Evolutionary conservation across 2,113 vertebrate genomes (phyloP).

Genomic region (Australoheros scitulus): DNA sequence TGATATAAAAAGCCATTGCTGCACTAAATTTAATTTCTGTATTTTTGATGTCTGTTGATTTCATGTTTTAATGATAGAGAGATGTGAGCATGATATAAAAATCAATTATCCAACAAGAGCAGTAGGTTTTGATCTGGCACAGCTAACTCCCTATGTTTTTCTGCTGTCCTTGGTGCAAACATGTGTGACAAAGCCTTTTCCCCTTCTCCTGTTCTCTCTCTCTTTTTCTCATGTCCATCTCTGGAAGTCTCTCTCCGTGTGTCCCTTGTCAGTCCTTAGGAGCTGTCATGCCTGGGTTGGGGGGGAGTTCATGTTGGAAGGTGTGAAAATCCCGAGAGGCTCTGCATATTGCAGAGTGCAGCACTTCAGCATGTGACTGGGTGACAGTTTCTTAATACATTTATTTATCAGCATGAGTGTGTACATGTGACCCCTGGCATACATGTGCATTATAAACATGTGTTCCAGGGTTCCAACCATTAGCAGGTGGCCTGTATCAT

Average conservation of each 20-base stretch:
- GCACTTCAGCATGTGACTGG: slow-evolving; percentile 4
- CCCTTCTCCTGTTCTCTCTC: not conserved
- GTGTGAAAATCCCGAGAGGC: slow-evolving; percentile 51
- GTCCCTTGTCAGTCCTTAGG: slow-evolving; percentile 8
- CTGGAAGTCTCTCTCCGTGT: not conserved
- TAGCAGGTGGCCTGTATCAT: slow-evolving; percentile 11
- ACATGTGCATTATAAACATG: slow-evolving; percentile 37
- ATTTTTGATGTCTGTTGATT: slow-evolving; percentile 12
- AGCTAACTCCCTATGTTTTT: not conserved
- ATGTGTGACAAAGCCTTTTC: slow-evolving; percentile 34
- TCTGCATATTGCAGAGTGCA: not conserved
- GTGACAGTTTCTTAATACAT: slow-evolving; percentile 29
- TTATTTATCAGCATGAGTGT: slow-evolving; percentile 26
- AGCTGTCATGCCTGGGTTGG: slow-evolving; percentile 27
- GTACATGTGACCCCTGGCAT: not conserved
- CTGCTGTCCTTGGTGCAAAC: slow-evolving; percentile 34
- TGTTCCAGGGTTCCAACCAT: not conserved
- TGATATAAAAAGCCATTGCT: not conserved
- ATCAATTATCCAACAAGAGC: not conserved
- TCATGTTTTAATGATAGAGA: not conserved
- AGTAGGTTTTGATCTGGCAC: slow-evolving; percentile 16
- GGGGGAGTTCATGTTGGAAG: slow-evolving; percentile 43
- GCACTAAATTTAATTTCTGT: not conserved
- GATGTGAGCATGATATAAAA: not conserved
- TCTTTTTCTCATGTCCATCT: not conserved